Evolutionary conservation across 2,797 vertebrate genomes (phyloP).

Genomic region (Thamnophis elegans): DNA sequence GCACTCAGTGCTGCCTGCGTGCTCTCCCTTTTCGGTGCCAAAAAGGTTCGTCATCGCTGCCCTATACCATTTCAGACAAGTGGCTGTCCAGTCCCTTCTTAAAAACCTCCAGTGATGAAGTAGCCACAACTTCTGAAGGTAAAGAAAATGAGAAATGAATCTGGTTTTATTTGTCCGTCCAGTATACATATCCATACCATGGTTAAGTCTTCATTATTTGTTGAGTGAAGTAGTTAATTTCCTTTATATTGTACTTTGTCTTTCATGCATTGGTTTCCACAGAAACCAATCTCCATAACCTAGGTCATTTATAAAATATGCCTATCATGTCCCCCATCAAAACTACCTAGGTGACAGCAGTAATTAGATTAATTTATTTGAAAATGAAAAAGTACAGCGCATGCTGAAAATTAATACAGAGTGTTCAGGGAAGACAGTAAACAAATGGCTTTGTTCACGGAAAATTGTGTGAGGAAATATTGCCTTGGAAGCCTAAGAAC

Average conservation of each 20-base stretch:
- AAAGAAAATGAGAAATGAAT: neutral
- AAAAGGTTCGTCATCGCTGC: too few relatives aligned
- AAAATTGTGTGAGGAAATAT: slow-evolving; percentile 38
- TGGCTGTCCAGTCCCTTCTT: too few relatives aligned
- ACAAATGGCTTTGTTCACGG: slow-evolving; percentile 25
- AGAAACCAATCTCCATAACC: neutral
- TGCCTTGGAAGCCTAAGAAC: neutral
- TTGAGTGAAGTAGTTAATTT: neutral
- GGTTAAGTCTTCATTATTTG: neutral
- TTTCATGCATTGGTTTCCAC: neutral
- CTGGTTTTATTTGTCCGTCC: neutral
- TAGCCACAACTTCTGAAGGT: too few relatives aligned
- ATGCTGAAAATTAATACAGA: neutral
- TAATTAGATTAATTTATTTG: neutral
- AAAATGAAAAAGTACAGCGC: slow-evolving; percentile 2
- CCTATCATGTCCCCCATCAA: neutral
- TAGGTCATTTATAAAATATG: neutral
- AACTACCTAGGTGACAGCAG: neutral
- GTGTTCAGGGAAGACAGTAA: neutral
- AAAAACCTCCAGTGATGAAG: too few relatives aligned
- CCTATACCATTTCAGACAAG: too few relatives aligned
- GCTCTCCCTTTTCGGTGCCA: too few relatives aligned
- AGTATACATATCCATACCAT: neutral
- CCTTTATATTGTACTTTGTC: neutral
- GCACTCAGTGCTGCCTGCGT: too few relatives aligned